A percentile compares a stretch with the other conserved stretches of the same genome.
Evolutionary conservation across 2,113 vertebrate species (phyloP).

Genomic region (Grus americana): DNA sequence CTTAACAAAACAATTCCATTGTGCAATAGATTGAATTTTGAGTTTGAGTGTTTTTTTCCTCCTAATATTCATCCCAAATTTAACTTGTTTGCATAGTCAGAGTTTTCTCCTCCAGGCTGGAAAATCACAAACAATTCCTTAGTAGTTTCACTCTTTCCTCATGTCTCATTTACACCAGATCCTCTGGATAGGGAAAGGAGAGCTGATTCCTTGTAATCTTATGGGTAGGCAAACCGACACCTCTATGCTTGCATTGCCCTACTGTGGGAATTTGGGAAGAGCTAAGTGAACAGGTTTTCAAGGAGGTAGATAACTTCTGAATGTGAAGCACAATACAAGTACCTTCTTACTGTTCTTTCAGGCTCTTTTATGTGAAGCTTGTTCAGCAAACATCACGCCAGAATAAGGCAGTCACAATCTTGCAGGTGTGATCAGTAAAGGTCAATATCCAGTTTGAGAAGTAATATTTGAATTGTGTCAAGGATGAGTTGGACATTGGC

Average conservation of each 20-base stretch:
- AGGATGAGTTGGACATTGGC: neutral
- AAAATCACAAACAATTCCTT: neutral
- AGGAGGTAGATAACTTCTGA: neutral
- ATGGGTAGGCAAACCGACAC: neutral
- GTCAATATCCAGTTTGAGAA: neutral
- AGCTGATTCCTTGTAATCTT: neutral
- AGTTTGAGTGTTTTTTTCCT: neutral
- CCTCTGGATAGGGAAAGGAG: neutral
- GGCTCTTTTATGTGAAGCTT: neutral
- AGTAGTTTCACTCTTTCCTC: neutral
- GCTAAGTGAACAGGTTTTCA: neutral
- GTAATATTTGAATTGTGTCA: neutral
- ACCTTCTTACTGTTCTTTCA: neutral
- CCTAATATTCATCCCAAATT: neutral
- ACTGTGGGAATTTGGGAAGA: neutral
- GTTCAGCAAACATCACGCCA: neutral
- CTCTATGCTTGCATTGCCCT: neutral
- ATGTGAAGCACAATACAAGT: neutral
- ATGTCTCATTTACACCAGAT: neutral
- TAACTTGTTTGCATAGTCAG: neutral
- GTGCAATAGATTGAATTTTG: neutral
- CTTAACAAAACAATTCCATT: neutral
- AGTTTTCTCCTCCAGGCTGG: neutral
- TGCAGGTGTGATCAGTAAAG: neutral
- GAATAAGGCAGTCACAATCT: neutral